Evolutionary conservation across 2,888 invertebrate genomes (phyloP).

Genomic region (Chesias legatella): DNA sequence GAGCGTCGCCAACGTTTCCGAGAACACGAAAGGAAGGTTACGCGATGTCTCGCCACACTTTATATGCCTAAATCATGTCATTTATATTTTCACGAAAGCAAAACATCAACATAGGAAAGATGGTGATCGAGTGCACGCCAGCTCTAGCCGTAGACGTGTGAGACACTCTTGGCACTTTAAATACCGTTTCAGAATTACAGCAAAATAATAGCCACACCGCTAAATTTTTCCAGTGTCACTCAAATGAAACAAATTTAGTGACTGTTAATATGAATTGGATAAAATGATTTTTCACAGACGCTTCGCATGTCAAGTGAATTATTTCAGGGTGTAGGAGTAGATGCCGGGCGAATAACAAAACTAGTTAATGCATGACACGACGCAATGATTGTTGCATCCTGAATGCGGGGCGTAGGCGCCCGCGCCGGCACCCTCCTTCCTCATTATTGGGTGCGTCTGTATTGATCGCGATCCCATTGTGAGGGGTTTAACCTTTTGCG

Average conservation of each 20-base stretch:
- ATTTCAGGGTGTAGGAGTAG: conserved; percentile 25
- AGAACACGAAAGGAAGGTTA: conserved; percentile 76
- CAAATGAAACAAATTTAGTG: conserved; percentile 10
- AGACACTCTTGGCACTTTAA: conserved; percentile 47
- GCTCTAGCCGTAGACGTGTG: conserved; percentile 35
- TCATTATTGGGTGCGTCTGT: conserved; percentile 54
- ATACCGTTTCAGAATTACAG: conserved; percentile 21
- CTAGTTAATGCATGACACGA: conserved; percentile 31
- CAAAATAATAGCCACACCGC: conserved; percentile 13
- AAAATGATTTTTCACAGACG: conserved; percentile 3
- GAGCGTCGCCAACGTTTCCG: conserved; percentile 69
- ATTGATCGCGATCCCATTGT: conserved; percentile 26
- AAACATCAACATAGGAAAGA: conserved; percentile 37
- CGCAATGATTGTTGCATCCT: conserved; percentile 67
- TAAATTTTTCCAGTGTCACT: conserved; percentile 19
- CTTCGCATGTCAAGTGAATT: conserved; percentile 16
- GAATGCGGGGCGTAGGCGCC: conserved; percentile 51
- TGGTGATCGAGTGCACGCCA: conserved; percentile 36
- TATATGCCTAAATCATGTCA: conserved; percentile 75
- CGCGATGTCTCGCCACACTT: conserved; percentile 74
- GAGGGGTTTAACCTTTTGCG: conserved; percentile 19
- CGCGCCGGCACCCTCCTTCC: conserved; percentile 70
- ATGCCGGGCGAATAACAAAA: conserved; percentile 24
- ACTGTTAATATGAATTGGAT: conserved; percentile 14
- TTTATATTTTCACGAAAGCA: conserved; percentile 57